phyloP scores from a whole-genome alignment of 2,888 invertebrate genomes.

The Hydroisotoma schaefferi region DNA sequence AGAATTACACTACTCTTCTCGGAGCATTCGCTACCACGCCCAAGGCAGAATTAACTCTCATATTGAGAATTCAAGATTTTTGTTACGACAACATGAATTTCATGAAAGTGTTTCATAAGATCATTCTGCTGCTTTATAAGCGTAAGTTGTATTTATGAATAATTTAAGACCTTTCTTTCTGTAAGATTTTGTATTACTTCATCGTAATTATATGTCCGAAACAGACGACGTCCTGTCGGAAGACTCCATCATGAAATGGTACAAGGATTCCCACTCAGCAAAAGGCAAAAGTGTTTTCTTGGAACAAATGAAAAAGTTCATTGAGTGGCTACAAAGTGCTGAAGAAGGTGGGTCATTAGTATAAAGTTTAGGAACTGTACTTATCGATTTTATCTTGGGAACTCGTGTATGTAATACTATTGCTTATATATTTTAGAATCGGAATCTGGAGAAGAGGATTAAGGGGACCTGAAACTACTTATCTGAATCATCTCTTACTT shows the following conservation, averaged over 20 bases:
- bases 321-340: conserved; percentile 95
- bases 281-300: conserved; percentile 98
- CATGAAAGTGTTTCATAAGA: conserved; percentile 97
- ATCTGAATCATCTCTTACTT: too few relatives aligned
- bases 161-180: not conserved
- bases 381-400: not conserved
- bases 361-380: not conserved
- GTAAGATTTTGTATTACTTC: not conserved
- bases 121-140: conserved; percentile 93
- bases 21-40: conserved; percentile 81
- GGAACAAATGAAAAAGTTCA: conserved; percentile 96
- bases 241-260: conserved; percentile 94
- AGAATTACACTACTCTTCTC: conserved; percentile 76
- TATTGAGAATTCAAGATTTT: conserved; percentile 92
- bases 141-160: conserved; percentile 57
- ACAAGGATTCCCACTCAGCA: conserved; percentile 77
- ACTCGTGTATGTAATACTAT: not conserved
- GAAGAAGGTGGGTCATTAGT: conserved; percentile 67
- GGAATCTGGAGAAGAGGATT: conserved; percentile 57
- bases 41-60: conserved; percentile 80
- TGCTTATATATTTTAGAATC: conserved; percentile 53
- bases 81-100: conserved; percentile 99
- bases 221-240: conserved; percentile 87
- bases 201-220: not conserved
- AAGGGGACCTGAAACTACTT: not conserved